These are phyloP conservation scores for Siphlonurus alternatus DNA, from an alignment of 2,888 invertebrate genomes.

Conservation along the genomic window DNA sequence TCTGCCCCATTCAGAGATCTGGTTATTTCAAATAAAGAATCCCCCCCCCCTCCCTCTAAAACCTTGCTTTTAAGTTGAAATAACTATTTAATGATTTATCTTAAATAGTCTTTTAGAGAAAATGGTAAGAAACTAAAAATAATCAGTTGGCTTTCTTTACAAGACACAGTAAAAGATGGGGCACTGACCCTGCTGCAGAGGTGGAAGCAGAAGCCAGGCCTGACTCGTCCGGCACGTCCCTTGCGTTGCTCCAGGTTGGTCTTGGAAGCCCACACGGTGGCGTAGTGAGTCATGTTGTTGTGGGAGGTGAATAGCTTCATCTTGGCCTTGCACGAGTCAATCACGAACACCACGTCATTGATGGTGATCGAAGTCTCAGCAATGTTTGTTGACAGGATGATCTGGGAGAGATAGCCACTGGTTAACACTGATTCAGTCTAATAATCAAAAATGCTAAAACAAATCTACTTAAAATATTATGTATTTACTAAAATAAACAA, in stretches of 20 bases:
- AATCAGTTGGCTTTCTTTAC: neutral
- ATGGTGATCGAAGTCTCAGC: conserved; percentile 98
- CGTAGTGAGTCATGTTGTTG: conserved; percentile 97
- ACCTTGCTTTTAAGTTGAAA: no score
- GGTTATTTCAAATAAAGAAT: no score
- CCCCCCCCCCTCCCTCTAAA: no score
- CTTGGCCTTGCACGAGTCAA: conserved; percentile 93
- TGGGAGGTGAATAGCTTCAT: conserved; percentile 96
- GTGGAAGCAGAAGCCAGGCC: conserved; percentile 86
- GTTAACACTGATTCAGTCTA: neutral
- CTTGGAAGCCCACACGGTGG: conserved; percentile 88
- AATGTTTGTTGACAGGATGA: conserved; percentile 94
- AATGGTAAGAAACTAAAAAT: no score
- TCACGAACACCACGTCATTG: conserved; percentile 94
- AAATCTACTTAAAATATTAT: neutral
- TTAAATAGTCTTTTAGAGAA: no score
- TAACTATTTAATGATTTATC: neutral
- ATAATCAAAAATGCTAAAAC: neutral
- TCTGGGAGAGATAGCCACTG: conserved; percentile 31
- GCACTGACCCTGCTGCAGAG: conserved; percentile 46
- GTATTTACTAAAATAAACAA: neutral
- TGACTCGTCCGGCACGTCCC: conserved; percentile 90
- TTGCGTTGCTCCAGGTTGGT: conserved; percentile 90
- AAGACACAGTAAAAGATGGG: neutral
- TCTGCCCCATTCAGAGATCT: no score